phyloP scores from a whole-genome alignment of 1,140 invertebrate species.

The Mesaphorura yosii region DNA sequence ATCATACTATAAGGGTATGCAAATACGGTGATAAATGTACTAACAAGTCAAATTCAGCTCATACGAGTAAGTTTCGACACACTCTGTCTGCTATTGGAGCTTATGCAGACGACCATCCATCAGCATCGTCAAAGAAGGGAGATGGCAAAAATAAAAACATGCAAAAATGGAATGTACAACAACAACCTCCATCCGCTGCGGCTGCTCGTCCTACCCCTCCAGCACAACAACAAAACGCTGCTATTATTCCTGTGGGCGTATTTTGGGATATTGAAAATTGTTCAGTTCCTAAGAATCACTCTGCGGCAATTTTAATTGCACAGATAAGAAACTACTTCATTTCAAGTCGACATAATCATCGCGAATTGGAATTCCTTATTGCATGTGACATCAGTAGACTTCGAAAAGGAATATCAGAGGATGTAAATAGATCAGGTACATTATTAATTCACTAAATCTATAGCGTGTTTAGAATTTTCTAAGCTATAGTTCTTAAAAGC shows the following conservation, averaged over 20 bases:
- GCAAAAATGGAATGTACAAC: no score
- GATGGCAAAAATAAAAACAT: no score
- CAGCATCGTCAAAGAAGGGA: no score
- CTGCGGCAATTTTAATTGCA: background rate
- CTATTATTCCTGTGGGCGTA: background rate
- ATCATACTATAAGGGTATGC: no score
- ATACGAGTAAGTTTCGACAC: no score
- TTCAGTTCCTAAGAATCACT: background rate
- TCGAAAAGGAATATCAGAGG: background rate
- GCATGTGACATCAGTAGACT: conserved; percentile 5
- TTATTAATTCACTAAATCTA: background rate
- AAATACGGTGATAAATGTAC: no score
- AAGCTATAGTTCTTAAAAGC: background rate
- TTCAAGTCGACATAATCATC: background rate
- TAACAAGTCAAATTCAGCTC: no score
- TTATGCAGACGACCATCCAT: no score
- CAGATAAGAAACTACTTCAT: conserved; percentile 1
- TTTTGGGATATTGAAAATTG: conserved; percentile 13
- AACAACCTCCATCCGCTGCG: no score
- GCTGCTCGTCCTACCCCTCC: no score
- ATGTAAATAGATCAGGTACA: background rate
- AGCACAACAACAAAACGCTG: no score
- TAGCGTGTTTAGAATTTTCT: background rate
- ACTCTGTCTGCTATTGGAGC: no score
- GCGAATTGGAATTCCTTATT: conserved; percentile 6